Base-by-base conservation (phyloP, 1,140 invertebrate species). In the Schmidtea mediterranea region DNA sequence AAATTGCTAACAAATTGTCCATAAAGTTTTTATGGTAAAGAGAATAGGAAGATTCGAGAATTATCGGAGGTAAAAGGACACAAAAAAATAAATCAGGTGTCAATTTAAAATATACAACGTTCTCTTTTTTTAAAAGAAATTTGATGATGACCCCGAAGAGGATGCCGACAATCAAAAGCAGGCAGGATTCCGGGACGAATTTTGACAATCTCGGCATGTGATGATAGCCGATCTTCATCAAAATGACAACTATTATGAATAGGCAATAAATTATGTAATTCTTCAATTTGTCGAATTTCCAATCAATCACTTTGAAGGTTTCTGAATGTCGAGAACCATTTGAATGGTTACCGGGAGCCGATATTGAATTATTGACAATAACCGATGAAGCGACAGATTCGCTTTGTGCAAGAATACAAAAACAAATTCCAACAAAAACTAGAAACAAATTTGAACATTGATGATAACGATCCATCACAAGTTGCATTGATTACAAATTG, bases 1-100 rank as follows among this genome's bases (percentile, higher is more conserved):
- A 49, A 43, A 68, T 66, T n/a, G 63, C 51, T 21, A 63, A 63
- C 22, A 67, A 46, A 52, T 67, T 66, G 6, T 48, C 46, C 12
- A 15, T 6, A 40, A 48, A 48, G 5, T 18, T 48, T 48, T 24
- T 2, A 37, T 48, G n/a, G 23, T 48, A 48, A 2, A 48, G 24
- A 18, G 16, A 23, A 24, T 48, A 48, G 8, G 45, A 24, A 46
- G 45, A 24, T 36, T 46, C 45, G 10, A 46, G 18, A 8, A 46
- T 46, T 9, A 46, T 46, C 15, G 45, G 45, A 24, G 45, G 45
- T 37, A 46, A 21, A 8, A 46, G 45, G 18, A 37, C 10, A 18
- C 18, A 6, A 21, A 46, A 46, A 18, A 46, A 46, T 6, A 46
- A 18, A n/a, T 6, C 15, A 13, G 45, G 45, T 46, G 23, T 13